A percentile compares a stretch with the other conserved stretches of the same genome.
Conservation (phyloP, 2,113 vertebrate genomes). For the Mesoclemmys tuberculata region DNA sequence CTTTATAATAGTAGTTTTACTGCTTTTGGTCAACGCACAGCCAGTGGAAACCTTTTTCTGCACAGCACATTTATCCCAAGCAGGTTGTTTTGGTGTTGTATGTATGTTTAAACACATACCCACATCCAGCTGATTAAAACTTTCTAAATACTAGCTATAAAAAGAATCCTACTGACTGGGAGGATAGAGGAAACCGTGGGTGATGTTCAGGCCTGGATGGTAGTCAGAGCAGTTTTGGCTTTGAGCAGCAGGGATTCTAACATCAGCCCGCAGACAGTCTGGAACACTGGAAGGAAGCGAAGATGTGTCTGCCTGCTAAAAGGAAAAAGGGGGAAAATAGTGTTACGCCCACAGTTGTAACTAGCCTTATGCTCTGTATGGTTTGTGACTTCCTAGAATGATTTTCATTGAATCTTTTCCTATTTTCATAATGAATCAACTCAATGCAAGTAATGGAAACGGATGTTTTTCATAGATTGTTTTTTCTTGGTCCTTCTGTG, state of each 20-base stretch:
- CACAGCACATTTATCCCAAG: constrained; percentile 47
- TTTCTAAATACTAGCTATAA: constrained; percentile 78
- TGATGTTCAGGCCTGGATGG: constrained; percentile 72
- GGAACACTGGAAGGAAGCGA: constrained; percentile 75
- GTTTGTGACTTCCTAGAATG: constrained; percentile 72
- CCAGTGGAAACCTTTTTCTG: constrained; percentile 47
- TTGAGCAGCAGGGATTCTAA: constrained; percentile 79
- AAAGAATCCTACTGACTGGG: constrained; percentile 86
- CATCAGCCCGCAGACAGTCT: constrained; percentile 91
- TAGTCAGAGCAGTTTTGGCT: constrained; percentile 90
- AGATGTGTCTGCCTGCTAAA: constrained; percentile 77
- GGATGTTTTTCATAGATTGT: constrained; percentile 51
- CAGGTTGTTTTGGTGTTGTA: constrained; percentile 65
- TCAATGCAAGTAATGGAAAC: constrained; percentile 56
- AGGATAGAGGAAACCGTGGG: constrained; percentile 87
- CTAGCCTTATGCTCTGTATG: constrained; percentile 62
- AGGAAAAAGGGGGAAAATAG: constrained; percentile 21
- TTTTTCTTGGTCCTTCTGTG: constrained; percentile 55
- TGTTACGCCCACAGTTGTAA: constrained; percentile 77
- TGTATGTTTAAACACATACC: constrained; percentile 80
- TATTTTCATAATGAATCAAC: constrained; percentile 80
- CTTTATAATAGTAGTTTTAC: constrained; percentile 20
- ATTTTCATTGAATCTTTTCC: constrained; percentile 73
- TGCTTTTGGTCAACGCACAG: constrained; percentile 23
- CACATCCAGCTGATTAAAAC: constrained; percentile 83